Evolutionary conservation across 1,140 invertebrate species (phyloP).

Genomic region (Drosophila bifasciata): DNA sequence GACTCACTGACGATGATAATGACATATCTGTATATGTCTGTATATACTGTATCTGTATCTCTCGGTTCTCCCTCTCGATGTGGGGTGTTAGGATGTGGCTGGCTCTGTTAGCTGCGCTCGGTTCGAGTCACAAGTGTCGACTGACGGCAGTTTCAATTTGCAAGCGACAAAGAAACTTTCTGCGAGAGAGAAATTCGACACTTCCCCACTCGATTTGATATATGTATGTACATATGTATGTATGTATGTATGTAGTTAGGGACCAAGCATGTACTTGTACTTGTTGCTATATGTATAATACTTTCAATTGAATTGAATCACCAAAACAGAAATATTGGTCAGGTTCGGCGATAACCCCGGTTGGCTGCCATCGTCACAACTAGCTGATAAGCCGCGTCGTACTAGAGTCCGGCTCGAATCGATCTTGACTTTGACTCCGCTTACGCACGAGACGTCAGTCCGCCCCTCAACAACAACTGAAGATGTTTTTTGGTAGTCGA

Average conservation of each 20-base stretch:
- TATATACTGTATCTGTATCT: no score
- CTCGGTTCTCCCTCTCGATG: no score
- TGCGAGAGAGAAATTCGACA: conserved; percentile 38
- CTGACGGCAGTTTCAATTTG: conserved; percentile 46
- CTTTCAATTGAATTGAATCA: conserved; percentile 70
- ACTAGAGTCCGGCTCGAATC: conserved; percentile 59
- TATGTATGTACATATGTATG: conserved; percentile 17
- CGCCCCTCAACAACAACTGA: conserved; percentile 26
- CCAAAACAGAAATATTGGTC: conserved; percentile 56
- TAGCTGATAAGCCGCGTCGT: conserved; percentile 45
- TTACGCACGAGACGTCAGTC: conserved; percentile 57
- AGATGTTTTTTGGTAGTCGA: conserved; percentile 46
- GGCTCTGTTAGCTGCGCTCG: conserved; percentile 33
- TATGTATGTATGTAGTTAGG: no score
- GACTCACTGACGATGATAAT: conserved; percentile 12
- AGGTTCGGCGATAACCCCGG: conserved; percentile 58
- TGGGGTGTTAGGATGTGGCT: no score
- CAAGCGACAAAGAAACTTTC: conserved; percentile 63
- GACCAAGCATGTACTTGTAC: conserved; percentile 1
- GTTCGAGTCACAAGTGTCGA: conserved; percentile 51
- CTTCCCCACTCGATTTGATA: conserved; percentile 10
- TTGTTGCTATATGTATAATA: conserved; percentile 35
- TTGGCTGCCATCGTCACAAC: conserved; percentile 49
- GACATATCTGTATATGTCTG: conserved; percentile 14
- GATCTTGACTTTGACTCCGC: conserved; percentile 66